Base-by-base conservation (phyloP, 2,888 invertebrate genomes). In the Hemistola chrysoprasaria region DNA sequence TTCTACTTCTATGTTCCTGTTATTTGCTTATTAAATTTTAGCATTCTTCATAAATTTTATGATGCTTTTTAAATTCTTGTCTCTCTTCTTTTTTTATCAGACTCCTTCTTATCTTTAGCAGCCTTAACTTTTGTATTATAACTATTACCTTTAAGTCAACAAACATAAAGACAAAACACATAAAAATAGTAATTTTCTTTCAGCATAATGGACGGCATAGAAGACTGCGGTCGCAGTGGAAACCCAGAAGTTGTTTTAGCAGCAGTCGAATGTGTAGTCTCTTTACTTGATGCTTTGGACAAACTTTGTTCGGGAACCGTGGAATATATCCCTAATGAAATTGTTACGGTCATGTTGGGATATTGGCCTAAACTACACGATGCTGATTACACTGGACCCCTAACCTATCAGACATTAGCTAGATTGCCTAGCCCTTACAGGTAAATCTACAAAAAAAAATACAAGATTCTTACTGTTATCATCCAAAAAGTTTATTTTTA, bases 151-250 rank as follows among this genome's bases (percentile, higher is more conserved):
- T 11, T 8, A 31, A 4, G 6, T n/a, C 7, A 31, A 20, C 20
- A 9, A 1, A 20, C 7, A 9, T 22, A 22, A 22, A 26, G 61
- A 44, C 9, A 10, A 27, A 25, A n/a, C n/a, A n/a, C n/a, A n/a
- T n/a, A n/a, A n/a, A n/a, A 16, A 16, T 16, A 3, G 2, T 16
- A 16, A 1, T 3, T 26, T n/a, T 10, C 28, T 65, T 59, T 0
- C 42, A 88, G 97, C 62, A 94, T 97, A 58, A 95, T 97, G 92
- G 97, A 98, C 68, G 96, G 97, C 0, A 94, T 97, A 71, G 96
- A 97, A 79, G 97, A 98, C 80, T 96, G 96, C 44, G 95, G 96
- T n/a, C 92, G 93, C 53, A 94, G 94, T 49, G 94, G 92, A 32
- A 94, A 95, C 51, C 92, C 95, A 8, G 91, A 92, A 45, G 92